Evolutionary conservation across 2,797 vertebrate species (phyloP), one percentile per base, ranked within the genome.

Genomic region (Myripristis jacobus): DNA sequence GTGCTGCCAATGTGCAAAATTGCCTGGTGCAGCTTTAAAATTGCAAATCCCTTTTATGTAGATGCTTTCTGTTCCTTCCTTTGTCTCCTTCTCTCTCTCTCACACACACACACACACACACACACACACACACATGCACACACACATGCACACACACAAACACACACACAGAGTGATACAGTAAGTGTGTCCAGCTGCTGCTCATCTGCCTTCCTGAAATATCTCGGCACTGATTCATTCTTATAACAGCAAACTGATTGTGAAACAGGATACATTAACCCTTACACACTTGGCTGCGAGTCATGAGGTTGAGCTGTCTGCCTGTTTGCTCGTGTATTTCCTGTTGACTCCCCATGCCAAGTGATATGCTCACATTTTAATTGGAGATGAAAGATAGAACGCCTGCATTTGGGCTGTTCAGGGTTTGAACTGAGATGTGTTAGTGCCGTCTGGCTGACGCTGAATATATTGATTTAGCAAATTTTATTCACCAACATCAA

Each of bases 181-280:
- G 41, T 15, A 24, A 12, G 10, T 15, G 43, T 18, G 16, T 46
- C 16, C 3, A n/a, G n/a, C 25, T 43, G 24, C 41, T 36, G 46
- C 19, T 63, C 11, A n/a, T 71, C 31, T 60, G 2, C 0, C 53
- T 48, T 70, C 44, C 50, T 71, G 18, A 82, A 65, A 43, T 15
- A 58, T 80, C 21, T 56, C 53, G 13, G 47, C 58, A 36, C 21
- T 73, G 69, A 83, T 71, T 82, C 79, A 71, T 57, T 51, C 41
- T 52, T 52, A 31, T 22, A 43, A 50, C 70, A 75, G 50, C 44
- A 76, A 61, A 71, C 13, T 70, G 57, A 85, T 79, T 82, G 67
- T 54, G 51, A 75, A 75, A 67, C 57, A 70, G 53, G 71, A 71
- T 16, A 51, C 24, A 61, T 78, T 65, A 54, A 78, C 50, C 58